Conservation (phyloP, 37 sponge, comb jelly and placozoan species). For the Mnemiopsis leidyi region DNA sequence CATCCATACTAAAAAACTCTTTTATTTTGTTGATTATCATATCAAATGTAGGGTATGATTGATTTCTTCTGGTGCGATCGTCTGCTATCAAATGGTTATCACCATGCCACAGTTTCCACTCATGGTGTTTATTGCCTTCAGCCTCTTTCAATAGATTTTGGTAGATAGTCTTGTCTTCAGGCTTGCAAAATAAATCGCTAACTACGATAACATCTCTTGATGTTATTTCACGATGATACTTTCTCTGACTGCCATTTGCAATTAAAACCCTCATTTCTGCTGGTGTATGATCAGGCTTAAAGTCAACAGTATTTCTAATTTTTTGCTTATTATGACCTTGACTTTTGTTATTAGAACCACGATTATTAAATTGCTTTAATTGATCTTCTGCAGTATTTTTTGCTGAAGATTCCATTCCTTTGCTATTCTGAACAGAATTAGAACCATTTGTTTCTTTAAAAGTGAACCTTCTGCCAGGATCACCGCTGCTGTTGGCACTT, state of each 20-base stretch:
- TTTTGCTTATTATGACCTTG: neutral
- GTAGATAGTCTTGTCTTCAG: conserved; percentile 48
- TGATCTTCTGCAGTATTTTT: conserved; percentile 15
- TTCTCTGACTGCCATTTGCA: neutral
- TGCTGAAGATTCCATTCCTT: neutral
- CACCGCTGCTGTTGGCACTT: neutral
- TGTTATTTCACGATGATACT: conserved; percentile 48
- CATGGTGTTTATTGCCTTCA: conserved; percentile 36
- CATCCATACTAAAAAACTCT: conserved; percentile 40
- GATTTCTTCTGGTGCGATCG: conserved; percentile 26
- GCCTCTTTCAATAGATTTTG: conserved; percentile 31
- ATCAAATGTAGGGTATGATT: conserved; percentile 59
- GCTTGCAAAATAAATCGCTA: conserved; percentile 3
- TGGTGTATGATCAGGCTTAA: conserved; percentile 62
- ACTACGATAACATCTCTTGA: conserved; percentile 58
- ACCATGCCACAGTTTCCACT: conserved; percentile 64
- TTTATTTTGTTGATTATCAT: conserved; percentile 10
- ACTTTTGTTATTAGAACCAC: neutral
- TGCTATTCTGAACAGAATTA: neutral
- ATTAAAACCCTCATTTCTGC: conserved; percentile 48
- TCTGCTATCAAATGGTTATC: conserved; percentile 62
- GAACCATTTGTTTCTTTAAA: neutral
- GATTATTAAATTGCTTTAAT: neutral
- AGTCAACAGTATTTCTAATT: conserved; percentile 46
- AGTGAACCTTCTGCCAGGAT: neutral